Base-by-base conservation (phyloP, 2,888 invertebrate genomes). In the Leptinotarsa tumamoca region DNA sequence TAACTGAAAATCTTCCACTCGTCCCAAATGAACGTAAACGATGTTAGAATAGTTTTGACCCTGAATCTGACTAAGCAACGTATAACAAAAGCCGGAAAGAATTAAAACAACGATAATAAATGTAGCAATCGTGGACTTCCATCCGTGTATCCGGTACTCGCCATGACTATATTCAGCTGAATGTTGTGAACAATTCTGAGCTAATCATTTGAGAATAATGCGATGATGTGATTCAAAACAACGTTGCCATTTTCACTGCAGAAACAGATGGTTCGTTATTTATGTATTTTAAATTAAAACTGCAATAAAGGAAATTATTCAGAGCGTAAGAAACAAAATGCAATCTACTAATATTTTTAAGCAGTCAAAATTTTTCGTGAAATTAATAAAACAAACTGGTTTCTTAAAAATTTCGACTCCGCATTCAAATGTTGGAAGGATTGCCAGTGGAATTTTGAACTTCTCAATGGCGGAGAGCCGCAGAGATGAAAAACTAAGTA, bases 71-170 rank as follows among this genome's bases (percentile, higher is more conserved):
- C 27, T 63, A 10, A 63, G 17, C 17, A 63, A 15, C 33, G 58
- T 58, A 43, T 43, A 70, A 70, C 43, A 58, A 21, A 73, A 78
- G 82, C 84, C 84, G 85, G 85, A 85, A 84, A 82, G 71, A 78
- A 78, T 77, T 72, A 77, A 74, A 79, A 84, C 83, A 84, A 84
- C 84, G 82, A 81, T 82, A 77, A 79, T 71, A 71, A 80, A 72
- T 51, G 56, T 67, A 73, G 70, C 74, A 78, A 78, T 79, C 82
- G 82, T 83, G 84, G 84, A 83, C 84, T 85, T 82, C 86, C 86
- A 87, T 83, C 87, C 86, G 82, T 87, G 80, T 84, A 83, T 87
- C 87, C 87, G 85, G 87, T 83, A 75, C 67, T 70, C 80, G 76
- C 80, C 72, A 70, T 56, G 66, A 49, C 49, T 49, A 49, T 58